Conservation (phyloP, 2,113 vertebrate genomes). For the Eptatretus burgeri region DNA sequence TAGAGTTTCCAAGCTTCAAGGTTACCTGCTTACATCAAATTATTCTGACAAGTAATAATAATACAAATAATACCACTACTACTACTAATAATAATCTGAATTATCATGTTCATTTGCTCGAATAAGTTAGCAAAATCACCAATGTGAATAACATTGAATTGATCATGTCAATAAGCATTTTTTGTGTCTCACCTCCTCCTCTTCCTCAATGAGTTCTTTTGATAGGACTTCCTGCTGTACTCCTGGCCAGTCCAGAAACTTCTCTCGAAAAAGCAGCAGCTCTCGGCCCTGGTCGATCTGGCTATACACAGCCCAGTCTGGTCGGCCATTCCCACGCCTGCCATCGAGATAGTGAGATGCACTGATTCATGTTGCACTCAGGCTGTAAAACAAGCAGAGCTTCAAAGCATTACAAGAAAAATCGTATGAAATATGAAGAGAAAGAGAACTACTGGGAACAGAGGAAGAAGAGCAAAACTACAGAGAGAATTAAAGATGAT, state of each 20-base stretch:
- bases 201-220: not conserved
- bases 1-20: too few relatives aligned
- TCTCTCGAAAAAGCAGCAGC: slow-evolving; percentile 25
- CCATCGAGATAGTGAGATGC: not conserved
- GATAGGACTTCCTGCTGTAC: not conserved
- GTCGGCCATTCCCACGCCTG: slow-evolving; percentile 24
- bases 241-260: slow-evolving; percentile 22
- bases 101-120: not conserved
- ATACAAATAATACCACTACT: too few relatives aligned
- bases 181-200: not conserved
- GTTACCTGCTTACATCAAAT: too few relatives aligned
- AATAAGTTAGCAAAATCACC: not conserved
- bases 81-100: not conserved
- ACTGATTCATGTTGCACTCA: not conserved
- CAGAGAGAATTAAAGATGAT: not conserved
- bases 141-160: not conserved
- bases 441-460: not conserved
- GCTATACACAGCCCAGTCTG: slow-evolving; percentile 24
- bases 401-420: not conserved
- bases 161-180: not conserved
- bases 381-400: not conserved
- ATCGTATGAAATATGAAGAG: not conserved
- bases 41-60: too few relatives aligned
- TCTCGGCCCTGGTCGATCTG: slow-evolving; percentile 18
- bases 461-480: not conserved